phyloP scores from a whole-genome alignment of 2,888 invertebrate species.

The Agrotis exclamationis region DNA sequence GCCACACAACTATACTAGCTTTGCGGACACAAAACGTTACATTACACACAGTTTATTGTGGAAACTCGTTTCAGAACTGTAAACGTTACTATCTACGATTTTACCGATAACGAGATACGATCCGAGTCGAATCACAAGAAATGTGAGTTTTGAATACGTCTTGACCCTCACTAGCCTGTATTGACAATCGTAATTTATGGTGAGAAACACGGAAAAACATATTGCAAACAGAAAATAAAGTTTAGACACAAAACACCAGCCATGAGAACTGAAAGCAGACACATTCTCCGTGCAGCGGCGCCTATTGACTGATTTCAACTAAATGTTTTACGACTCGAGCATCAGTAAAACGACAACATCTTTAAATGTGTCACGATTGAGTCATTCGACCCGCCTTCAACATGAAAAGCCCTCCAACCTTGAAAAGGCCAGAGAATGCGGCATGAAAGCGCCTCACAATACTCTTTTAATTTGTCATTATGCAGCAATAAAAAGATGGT shows the following conservation, averaged over 20 bases:
- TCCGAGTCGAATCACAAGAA: slow-evolving; percentile 42
- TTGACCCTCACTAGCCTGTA: slow-evolving; percentile 48
- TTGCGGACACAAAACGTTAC: slow-evolving; percentile 67
- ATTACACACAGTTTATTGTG: slow-evolving; percentile 68
- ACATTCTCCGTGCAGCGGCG: slow-evolving; percentile 21
- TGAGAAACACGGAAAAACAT: slow-evolving; percentile 54
- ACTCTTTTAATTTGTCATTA: slow-evolving; percentile 91
- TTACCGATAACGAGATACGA: slow-evolving; percentile 40
- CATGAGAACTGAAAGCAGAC: slow-evolving; percentile 32
- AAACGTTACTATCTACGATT: slow-evolving; percentile 42
- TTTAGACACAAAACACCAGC: slow-evolving; percentile 28
- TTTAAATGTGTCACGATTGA: slow-evolving; percentile 74
- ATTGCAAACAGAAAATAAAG: slow-evolving; percentile 55
- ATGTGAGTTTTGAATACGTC: slow-evolving; percentile 44
- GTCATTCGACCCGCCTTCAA: slow-evolving; percentile 74
- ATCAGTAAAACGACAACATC: slow-evolving; percentile 36
- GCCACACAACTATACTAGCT: slow-evolving; percentile 76
- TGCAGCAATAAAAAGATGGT: slow-evolving; percentile 90
- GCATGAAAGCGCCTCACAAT: slow-evolving; percentile 89
- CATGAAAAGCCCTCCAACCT: slow-evolving; percentile 78
- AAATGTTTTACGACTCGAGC: slow-evolving; percentile 46
- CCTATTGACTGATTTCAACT: slow-evolving; percentile 45
- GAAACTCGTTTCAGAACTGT: slow-evolving; percentile 54
- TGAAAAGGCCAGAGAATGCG: slow-evolving; percentile 82
- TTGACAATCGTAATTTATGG: slow-evolving; percentile 51